phyloP scores from a whole-genome alignment of 2,113 vertebrate genomes.

The Rhegmatorhina hoffmannsi region DNA sequence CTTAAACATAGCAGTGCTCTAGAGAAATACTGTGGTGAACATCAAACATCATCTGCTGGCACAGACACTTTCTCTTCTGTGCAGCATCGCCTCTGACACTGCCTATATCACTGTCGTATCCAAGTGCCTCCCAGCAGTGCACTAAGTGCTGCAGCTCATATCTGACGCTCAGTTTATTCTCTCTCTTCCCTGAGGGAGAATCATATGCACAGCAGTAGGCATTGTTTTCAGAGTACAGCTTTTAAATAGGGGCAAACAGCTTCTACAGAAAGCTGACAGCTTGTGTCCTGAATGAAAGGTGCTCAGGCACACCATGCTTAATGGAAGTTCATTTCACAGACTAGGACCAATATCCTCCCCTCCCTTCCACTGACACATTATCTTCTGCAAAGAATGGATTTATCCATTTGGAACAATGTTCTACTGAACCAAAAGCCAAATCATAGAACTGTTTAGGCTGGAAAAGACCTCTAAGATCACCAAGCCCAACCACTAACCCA shows the following conservation, averaged over 20 bases:
- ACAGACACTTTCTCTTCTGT: neutral
- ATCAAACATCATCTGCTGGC: neutral
- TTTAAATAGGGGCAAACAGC: constrained; percentile 7
- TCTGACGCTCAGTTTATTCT: neutral
- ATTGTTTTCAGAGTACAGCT: neutral
- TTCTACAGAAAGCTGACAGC: neutral
- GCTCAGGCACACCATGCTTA: neutral
- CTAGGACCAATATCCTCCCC: neutral
- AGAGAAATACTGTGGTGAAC: neutral
- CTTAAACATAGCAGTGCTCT: neutral
- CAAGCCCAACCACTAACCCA: neutral
- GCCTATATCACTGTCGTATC: neutral
- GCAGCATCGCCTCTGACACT: neutral
- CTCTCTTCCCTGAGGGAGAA: neutral
- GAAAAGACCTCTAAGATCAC: neutral
- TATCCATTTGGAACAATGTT: neutral
- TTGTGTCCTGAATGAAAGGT: neutral
- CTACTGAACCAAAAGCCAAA: neutral
- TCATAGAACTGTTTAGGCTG: neutral
- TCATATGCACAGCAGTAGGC: neutral
- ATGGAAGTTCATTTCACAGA: neutral
- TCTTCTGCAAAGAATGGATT: neutral
- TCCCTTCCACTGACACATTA: neutral
- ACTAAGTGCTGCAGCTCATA: constrained; percentile 1
- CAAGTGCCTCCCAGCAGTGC: constrained; percentile 10